Evolutionary conservation across 2,888 invertebrate genomes (phyloP).

Genomic region (Polyommatus icarus): DNA sequence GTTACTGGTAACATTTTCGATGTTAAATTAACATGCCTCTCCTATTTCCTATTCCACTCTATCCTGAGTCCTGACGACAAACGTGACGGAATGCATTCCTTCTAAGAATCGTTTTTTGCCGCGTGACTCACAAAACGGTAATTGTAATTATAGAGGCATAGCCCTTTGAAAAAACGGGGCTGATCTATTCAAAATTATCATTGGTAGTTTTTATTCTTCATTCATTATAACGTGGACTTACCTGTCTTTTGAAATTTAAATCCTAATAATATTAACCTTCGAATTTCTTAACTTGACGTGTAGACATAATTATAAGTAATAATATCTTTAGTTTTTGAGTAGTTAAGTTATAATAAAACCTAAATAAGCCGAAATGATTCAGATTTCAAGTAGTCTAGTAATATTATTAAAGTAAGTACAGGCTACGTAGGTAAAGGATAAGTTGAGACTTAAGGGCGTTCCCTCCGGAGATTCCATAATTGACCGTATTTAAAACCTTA

Average conservation of each 20-base stretch:
- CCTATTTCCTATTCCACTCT: neutral
- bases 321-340: no score
- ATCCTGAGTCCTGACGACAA: slow-evolving; percentile 32
- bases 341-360: no score
- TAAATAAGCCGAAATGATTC: no score
- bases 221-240: neutral
- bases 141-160: slow-evolving; percentile 55
- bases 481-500: no score
- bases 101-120: slow-evolving; percentile 47
- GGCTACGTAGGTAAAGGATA: no score
- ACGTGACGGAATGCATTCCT: slow-evolving; percentile 72
- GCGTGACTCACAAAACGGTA: slow-evolving; percentile 65
- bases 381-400: no score
- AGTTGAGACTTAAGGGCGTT: no score
- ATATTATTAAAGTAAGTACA: no score
- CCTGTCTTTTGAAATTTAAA: neutral
- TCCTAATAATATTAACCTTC: no score
- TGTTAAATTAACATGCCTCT: neutral
- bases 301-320: no score
- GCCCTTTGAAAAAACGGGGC: neutral
- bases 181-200: neutral
- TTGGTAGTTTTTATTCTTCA: neutral
- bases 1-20: neutral
- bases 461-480: no score
- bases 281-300: no score